These are phyloP conservation scores for Climacteris rufus DNA, from an alignment of 2,113 vertebrate species.

Conservation along the genomic window DNA sequence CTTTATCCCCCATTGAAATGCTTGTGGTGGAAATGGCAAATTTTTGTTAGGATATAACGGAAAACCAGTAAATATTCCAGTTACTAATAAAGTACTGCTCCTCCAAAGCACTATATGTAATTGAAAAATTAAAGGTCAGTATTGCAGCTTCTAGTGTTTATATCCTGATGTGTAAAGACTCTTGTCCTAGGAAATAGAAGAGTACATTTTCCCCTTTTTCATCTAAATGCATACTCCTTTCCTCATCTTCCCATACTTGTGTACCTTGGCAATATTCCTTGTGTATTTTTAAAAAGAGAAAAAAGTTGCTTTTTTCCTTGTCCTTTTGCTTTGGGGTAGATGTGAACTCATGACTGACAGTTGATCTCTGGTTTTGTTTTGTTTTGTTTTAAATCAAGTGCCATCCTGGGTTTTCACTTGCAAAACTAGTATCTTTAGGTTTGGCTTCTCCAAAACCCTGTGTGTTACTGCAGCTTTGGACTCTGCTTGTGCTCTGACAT, in stretches of 20 bases:
- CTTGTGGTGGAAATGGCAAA: not conserved
- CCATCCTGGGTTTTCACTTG: not conserved
- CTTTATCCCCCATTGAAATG: not conserved
- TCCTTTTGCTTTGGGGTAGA: not conserved
- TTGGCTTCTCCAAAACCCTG: not conserved
- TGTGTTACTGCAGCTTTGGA: not conserved
- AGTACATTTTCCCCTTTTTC: not conserved
- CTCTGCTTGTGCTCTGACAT: not conserved
- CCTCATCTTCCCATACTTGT: not conserved
- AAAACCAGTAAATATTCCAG: not conserved
- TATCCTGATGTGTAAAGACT: not conserved
- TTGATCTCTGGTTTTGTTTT: no score
- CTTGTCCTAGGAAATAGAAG: not conserved
- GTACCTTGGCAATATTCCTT: not conserved
- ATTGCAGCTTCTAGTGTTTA: not conserved
- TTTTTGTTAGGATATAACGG: not conserved
- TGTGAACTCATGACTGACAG: not conserved
- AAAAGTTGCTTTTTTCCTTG: not conserved
- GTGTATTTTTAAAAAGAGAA: not conserved
- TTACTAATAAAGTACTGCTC: not conserved
- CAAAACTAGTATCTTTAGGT: not conserved
- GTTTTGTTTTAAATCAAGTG: not conserved
- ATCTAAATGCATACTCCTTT: not conserved
- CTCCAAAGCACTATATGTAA: not conserved
- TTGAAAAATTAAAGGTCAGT: rapidly evolving